Base-by-base conservation (phyloP, 1,140 invertebrate genomes). In the Nasonia giraulti region DNA sequence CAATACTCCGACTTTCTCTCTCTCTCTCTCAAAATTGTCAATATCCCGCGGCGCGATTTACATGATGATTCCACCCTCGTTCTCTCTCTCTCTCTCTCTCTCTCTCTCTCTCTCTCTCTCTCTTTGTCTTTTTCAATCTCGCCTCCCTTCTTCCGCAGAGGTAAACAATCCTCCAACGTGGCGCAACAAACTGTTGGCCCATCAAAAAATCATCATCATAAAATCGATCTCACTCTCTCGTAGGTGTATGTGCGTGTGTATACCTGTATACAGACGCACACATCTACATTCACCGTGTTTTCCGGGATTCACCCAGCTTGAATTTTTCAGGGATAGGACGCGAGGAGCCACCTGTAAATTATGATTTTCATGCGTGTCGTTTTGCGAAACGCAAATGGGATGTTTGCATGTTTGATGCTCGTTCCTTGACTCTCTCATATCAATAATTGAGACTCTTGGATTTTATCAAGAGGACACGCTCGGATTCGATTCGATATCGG, bases 181-280 rank as follows among this genome's bases (percentile, higher is more conserved):
- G 17, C 55, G 14, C 55, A 62, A 17, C 14, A 62, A 62, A n/a
- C 55, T 17, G 20, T 84, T 20, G 81, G 12, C 33, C 80, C 47
- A 76, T 84, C 14, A 50, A 80, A 85, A 47, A 71, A 33, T 71
- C 23, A 31, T 71, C 68, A 71, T 71, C 68, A 71, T 71, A 71
- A 71, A 71, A 71, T 71, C 14, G 27, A 71, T 71, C 68, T 71
- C 62, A 8, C 40, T 44, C 5, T 37, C 33, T 37, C 33, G 33
- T 37, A 4, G 33, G 33, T 44, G 37, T 40, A 40, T 5, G 37
- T 6, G 37, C 1, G 37, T 40, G 10, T 44, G 10, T 44, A 44
- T 44, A 44, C 1, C 6, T 44, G 8, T 44, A 40, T 40, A 44
- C 40, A 7, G 6, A 10, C 10, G 10, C 10, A 44, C 10, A 10